Evolutionary conservation across 2,113 vertebrate species (phyloP).

Genomic region (Microcebus griseorufus): DNA sequence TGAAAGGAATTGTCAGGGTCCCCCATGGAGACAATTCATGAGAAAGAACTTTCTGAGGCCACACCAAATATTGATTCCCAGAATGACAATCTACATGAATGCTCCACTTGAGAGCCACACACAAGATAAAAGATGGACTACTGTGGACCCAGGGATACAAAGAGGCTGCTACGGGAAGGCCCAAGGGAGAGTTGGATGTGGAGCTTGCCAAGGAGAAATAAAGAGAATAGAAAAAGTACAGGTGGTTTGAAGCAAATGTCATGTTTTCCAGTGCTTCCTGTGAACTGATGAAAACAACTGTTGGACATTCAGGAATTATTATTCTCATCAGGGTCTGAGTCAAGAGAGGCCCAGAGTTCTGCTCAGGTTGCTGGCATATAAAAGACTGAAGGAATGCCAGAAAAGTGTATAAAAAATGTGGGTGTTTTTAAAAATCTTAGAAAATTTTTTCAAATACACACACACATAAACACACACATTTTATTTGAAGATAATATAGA

Average conservation of each 20-base stretch:
- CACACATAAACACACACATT: neutral
- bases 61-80: neutral
- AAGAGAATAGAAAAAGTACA: neutral
- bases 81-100: neutral
- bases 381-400: neutral
- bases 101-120: neutral
- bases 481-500: neutral
- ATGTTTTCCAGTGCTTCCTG: neutral
- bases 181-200: neutral
- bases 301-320: neutral
- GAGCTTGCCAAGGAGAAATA: neutral
- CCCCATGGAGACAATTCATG: neutral
- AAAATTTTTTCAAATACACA: neutral
- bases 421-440: neutral
- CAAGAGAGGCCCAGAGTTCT: neutral
- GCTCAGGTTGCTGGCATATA: neutral
- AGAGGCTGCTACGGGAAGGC: neutral
- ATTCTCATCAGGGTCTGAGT: neutral
- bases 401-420: neutral
- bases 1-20: neutral
- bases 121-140: neutral
- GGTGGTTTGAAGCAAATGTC: neutral
- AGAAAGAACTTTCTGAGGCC: neutral
- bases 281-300: neutral
- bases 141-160: neutral